Conservation (phyloP, 2,113 vertebrate genomes). For the Crotalus helleri region DNA sequence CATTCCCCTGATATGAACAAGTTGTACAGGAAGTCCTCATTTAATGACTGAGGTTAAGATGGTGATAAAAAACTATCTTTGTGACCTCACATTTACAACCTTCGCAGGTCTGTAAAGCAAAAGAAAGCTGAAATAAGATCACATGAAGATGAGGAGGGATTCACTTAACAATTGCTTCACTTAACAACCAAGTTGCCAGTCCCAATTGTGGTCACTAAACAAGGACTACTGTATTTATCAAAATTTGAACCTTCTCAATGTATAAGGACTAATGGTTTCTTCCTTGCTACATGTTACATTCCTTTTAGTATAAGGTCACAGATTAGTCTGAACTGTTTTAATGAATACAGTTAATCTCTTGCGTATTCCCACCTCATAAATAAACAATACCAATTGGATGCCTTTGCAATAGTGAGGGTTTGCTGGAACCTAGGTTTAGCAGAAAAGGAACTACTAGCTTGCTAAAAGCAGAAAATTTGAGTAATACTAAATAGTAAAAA, state of each 20-base stretch:
- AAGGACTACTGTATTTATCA: not conserved
- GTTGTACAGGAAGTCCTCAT: not conserved
- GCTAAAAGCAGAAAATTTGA: not conserved
- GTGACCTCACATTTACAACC: not conserved
- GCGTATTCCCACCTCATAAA: not conserved
- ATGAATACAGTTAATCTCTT: not conserved
- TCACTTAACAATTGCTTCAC: not conserved
- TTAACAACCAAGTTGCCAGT: not conserved
- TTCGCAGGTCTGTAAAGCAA: not conserved
- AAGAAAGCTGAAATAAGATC: not conserved
- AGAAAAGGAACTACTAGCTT: not conserved
- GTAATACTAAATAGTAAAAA: not conserved
- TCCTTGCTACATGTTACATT: not conserved
- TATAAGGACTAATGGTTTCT: not conserved
- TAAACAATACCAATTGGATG: not conserved
- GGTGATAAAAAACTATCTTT: not conserved
- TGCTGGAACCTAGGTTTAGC: not conserved
- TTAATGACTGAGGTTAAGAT: not conserved
- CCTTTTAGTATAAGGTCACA: not conserved
- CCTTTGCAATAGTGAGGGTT: not conserved
- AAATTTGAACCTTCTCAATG: not conserved
- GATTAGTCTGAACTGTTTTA: not conserved
- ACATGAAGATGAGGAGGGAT: not conserved
- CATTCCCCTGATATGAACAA: not conserved
- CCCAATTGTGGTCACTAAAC: not conserved